Base-by-base conservation (phyloP, 2,797 vertebrate species). In the Gallinago solitaria region DNA sequence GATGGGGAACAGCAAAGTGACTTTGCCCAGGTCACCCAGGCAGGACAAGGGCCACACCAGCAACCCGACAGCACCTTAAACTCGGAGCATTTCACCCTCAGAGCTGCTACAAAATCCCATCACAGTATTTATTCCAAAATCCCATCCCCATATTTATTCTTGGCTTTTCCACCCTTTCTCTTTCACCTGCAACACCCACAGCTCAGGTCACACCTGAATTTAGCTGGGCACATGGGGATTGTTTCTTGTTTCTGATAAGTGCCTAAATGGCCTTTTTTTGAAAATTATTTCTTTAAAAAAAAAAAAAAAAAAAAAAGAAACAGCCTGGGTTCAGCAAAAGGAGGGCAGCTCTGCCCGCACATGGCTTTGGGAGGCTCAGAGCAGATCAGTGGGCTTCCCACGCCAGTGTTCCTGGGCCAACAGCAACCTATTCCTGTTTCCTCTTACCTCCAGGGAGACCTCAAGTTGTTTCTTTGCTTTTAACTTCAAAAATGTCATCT, bases 401-500 rank as follows among this genome's bases (percentile, higher is more conserved):
- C 9, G 9, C 20, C 70, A 43, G 54, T 2, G 0, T 33, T 33
- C 16, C 24, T 1, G 1, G 10, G 23, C 27, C 2, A 15, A 43
- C 59, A 56, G 63, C 37, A 32, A 6, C 33, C 32, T 47, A 16
- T 25, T 41, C 39, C 56, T 19, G 20, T 78, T 64, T 76, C 25
- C 61, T 51, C 76, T 57, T 24, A 60, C 76, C 73, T 54, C 45
- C 54, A 27, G 16, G 65, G 57, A 57, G 43, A 37, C 12, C 25
- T 51, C 24, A 3, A 5, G 11, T 50, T 57, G 7, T 81, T 73
- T 25, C 61, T 54, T 84, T 1, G 33, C 57, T 88, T 91, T 76
- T 21, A 65, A 47, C 80, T 78, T 17, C 91, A 6, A 41, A 69
- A 69, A 70, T 0, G 3, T 45, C 5, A 39, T 5, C 41, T 28